Base-by-base conservation (phyloP, 2,888 invertebrate species). In the Pycnomerus fuliginosus region DNA sequence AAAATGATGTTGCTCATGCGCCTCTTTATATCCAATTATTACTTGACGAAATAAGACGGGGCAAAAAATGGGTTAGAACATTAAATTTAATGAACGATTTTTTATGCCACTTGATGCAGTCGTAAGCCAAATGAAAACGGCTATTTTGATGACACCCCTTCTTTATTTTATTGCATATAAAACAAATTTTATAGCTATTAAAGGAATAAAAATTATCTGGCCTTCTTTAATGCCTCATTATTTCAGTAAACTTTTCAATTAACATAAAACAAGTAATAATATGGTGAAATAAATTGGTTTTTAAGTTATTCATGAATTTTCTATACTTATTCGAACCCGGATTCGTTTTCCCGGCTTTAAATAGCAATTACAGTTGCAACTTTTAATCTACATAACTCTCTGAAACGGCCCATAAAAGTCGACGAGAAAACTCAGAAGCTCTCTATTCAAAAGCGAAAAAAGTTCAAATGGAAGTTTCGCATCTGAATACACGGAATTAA, bases 321-420 rank as follows among this genome's bases (percentile, higher is more conserved):
- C 56, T 56, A 56, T 59, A n/a, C n/a, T n/a, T n/a, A 52, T 49
- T 34, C 49, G 51, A 55, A 62, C 52, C 59, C 51, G 60, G 53
- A 60, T 55, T 57, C 56, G 58, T 55, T n/a, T 59, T 57, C 47
- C 53, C 64, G 59, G 62, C 63, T 66, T 66, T 63, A 66, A 66
- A 66, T 62, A 64, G 62, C 64, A 65, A 65, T 66, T 66, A 66
- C 63, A 64, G 62, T 64, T 62, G 66, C 66, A 66, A 66, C 66
- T 66, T 66, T 65, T 66, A 66, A 66, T 66, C 66, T 66, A 61
- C 64, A 65, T 65, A 66, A 66, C 64, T 66, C 65, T 63, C 47
- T 44, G 52, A 43, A 60, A 66, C 53, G 56, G 58, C 55, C 53
- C 58, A 63, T 66, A 64, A 65, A 63, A 65, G 66, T 66, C 66